Percentiles rank a stretch among this genome's conserved stretches.
Evolutionary conservation across 1,140 invertebrate species (phyloP).

Genomic region (Tribolium castaneum): DNA sequence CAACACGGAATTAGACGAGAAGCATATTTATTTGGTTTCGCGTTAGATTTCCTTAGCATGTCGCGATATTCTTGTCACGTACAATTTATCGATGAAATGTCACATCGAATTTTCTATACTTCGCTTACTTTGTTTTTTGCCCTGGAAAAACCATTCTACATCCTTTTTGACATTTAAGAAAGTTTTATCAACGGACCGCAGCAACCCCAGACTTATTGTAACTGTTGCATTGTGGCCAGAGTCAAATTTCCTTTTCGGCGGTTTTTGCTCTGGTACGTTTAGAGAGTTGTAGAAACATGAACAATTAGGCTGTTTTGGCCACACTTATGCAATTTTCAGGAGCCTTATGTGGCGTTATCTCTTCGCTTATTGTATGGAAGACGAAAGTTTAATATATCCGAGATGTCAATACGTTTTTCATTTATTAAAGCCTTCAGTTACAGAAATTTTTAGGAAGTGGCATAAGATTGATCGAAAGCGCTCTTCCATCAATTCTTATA

Average conservation of each 20-base stretch:
- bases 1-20: not conserved
- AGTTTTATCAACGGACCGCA: slow-evolving; percentile 11
- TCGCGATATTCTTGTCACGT: slow-evolving; percentile 36
- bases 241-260: not conserved
- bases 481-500: slow-evolving; percentile 35
- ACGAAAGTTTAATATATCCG: not conserved
- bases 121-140: slow-evolving; percentile 36
- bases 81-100: slow-evolving; percentile 38
- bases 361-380: too few species aligned
- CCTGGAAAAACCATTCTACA: slow-evolving; percentile 13
- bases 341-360: too few species aligned
- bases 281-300: too few species aligned
- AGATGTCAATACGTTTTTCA: slow-evolving; percentile 6
- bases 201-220: not conserved
- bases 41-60: slow-evolving; percentile 9
- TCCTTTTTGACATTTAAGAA: slow-evolving; percentile 29
- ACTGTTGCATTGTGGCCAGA: not conserved
- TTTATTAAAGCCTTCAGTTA: slow-evolving; percentile 22
- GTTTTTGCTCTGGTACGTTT: too few species aligned
- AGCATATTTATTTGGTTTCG: slow-evolving; percentile 4
- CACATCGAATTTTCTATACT: slow-evolving; percentile 37
- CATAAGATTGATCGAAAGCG: slow-evolving; percentile 31
- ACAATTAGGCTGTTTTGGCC: not conserved
- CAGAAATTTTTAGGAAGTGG: slow-evolving; percentile 16
- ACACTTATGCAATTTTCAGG: too few species aligned